Evolutionary conservation across 2,888 invertebrate genomes (phyloP), one percentile per base, ranked within the genome.

Genomic region (Peribatodes rhomboidaria): DNA sequence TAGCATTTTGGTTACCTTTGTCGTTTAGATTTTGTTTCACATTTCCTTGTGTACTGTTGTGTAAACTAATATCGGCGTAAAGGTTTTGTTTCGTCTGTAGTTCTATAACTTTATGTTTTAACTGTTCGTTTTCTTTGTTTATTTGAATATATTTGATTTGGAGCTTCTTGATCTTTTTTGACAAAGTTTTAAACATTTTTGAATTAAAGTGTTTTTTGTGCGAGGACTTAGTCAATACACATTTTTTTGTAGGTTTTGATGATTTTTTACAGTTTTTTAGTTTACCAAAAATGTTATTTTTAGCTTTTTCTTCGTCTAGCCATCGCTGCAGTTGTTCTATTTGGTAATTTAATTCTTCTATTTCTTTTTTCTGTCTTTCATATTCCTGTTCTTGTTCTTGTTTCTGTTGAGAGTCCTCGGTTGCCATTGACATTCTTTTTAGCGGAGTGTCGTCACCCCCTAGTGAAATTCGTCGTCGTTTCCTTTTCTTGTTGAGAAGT

Each of bases 271-370:
- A 1, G 18, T 10, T 16, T 22, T 22, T 14, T n/a, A 1, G n/a
- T 14, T n/a, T 54, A 20, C 42, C 6, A n/a, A 16, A 1, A 11
- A 18, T 35, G 0, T 0, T 8, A 9, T 41, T 54, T 16, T 22
- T 41, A 2, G 0, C 10, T 41, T 41, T 54, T 37, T 54, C 52
- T n/a, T 52, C n/a, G 1, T 39, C 1, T n/a, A 54, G 11, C 54
- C 54, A 54, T 31, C 44, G 16, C 20, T 55, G 42, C 6, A 55
- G 33, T 33, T 55, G 27, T 16, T 1, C 33, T 1, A 55, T 44
- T 44, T 33, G 10, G 4, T 0, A 0, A 53, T 53, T 53, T 39
- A 53, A n/a, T 39, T 39, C 20, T 0, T 42, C 8, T 3, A 42
- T 42, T 13, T 31, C 27, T 44, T 18, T n/a, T 13, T 44, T 14